phyloP scores from a whole-genome alignment of 2,888 invertebrate genomes.

The Microdon myrmicae region DNA sequence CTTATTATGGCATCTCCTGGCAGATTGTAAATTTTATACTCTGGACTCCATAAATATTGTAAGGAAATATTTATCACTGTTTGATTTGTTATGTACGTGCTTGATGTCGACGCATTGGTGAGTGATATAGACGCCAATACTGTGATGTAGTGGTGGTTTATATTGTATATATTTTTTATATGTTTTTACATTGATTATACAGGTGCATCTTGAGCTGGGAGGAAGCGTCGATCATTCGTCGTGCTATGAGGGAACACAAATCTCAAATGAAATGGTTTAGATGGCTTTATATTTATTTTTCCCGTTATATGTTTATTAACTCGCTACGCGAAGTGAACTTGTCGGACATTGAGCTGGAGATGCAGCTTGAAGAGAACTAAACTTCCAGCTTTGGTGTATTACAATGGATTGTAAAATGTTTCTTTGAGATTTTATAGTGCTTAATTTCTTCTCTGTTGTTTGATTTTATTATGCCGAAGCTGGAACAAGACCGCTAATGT shows the following conservation, averaged over 20 bases:
- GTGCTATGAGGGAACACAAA: constrained; percentile 85
- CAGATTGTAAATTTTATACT: constrained; percentile 85
- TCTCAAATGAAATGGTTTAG: constrained; percentile 98
- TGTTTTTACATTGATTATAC: constrained; percentile 54
- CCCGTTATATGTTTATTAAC: constrained; percentile 91
- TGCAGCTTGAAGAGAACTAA: constrained; percentile 72
- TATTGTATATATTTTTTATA: constrained; percentile 1
- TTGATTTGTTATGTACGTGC: constrained; percentile 86
- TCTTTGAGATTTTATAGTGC: constrained; percentile 10
- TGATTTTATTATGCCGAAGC: constrained; percentile 1
- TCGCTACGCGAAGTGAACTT: constrained; percentile 81
- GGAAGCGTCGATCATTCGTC: constrained; percentile 72
- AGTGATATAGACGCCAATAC: constrained; percentile 55
- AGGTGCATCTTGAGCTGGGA: constrained; percentile 76
- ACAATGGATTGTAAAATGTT: too few relatives aligned
- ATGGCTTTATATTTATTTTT: constrained; percentile 86
- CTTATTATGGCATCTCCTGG: constrained; percentile 58
- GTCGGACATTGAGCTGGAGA: constrained; percentile 80
- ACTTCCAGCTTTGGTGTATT: too few relatives aligned
- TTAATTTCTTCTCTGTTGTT: constrained; percentile 13
- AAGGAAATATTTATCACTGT: constrained; percentile 84
- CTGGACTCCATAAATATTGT: constrained; percentile 86
- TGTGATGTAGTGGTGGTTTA: not conserved
- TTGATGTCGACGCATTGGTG: constrained; percentile 82
- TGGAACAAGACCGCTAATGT: constrained; percentile 27